These are phyloP conservation scores for Hylaeus anthracinus DNA, from an alignment of 1,140 invertebrate species.

Conservation along the genomic window DNA sequence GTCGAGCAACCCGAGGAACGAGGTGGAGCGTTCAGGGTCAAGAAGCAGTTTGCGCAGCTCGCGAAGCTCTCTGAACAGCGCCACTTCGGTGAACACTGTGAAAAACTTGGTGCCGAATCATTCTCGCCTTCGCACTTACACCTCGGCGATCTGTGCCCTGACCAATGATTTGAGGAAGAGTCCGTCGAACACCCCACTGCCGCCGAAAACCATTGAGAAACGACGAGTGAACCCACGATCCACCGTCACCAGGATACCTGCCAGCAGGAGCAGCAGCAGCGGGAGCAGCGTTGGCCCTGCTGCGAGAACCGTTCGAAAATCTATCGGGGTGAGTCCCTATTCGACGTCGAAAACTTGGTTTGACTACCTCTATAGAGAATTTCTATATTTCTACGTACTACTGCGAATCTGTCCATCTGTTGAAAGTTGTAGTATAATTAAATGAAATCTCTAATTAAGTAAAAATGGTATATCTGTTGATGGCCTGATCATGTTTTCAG, in stretches of 20 bases:
- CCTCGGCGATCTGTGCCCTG: slow-evolving; percentile 74
- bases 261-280: slow-evolving; percentile 87
- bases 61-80: slow-evolving; percentile 90
- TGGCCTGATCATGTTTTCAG: slow-evolving; percentile 23
- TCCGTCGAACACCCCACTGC: slow-evolving; percentile 51
- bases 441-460: too few species aligned
- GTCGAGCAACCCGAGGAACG: slow-evolving; percentile 57
- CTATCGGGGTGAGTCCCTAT: slow-evolving; percentile 64
- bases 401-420: too few species aligned
- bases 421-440: too few species aligned
- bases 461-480: too few species aligned
- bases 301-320: slow-evolving; percentile 66
- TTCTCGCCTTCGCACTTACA: slow-evolving; percentile 74
- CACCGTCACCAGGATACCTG: slow-evolving; percentile 81
- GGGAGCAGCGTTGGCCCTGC: slow-evolving; percentile 84
- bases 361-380: too few species aligned
- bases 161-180: slow-evolving; percentile 75
- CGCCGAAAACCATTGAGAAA: slow-evolving; percentile 74
- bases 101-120: slow-evolving; percentile 82
- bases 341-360: not conserved
- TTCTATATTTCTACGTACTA: too few species aligned
- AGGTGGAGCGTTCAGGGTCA: slow-evolving; percentile 84
- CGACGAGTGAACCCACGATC: slow-evolving; percentile 63
- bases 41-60: slow-evolving; percentile 90
- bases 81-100: slow-evolving; percentile 90